Percentiles rank a stretch among this genome's conserved stretches.
Evolutionary conservation across 2,113 vertebrate genomes (phyloP).

Genomic region (Ploceus nigricollis): DNA sequence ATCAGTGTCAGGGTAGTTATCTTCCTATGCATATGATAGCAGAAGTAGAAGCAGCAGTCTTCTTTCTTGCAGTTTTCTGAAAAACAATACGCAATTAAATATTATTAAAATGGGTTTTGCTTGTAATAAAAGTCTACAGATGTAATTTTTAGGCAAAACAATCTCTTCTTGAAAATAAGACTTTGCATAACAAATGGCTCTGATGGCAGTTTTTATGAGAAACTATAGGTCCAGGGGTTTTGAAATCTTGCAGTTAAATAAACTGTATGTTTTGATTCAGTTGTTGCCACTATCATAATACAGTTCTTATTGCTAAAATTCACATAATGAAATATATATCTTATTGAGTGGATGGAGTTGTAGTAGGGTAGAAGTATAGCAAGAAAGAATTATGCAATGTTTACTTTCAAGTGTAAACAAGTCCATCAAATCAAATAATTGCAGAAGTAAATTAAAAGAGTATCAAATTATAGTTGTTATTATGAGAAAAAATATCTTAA

Average conservation of each 20-base stretch:
- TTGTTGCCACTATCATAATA: background rate
- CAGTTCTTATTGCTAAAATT: background rate
- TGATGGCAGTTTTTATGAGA: background rate
- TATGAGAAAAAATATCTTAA: background rate
- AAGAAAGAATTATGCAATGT: background rate
- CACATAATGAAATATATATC: background rate
- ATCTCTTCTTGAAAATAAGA: background rate
- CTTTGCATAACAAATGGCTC: background rate
- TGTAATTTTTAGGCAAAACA: background rate
- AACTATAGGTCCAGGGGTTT: background rate
- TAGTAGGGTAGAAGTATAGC: background rate
- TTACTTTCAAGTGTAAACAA: background rate
- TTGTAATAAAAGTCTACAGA: background rate
- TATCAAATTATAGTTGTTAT: background rate
- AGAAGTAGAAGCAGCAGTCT: background rate
- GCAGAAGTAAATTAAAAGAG: background rate
- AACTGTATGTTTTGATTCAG: background rate
- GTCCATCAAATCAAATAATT: background rate
- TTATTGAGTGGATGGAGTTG: background rate
- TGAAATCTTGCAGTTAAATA: background rate
- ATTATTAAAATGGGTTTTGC: background rate
- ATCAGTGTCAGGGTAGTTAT: background rate
- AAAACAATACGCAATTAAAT: background rate
- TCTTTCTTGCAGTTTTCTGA: background rate
- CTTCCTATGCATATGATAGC: background rate